Conservation (phyloP, 1,140 invertebrate species). For the Cylas formicarius region DNA sequence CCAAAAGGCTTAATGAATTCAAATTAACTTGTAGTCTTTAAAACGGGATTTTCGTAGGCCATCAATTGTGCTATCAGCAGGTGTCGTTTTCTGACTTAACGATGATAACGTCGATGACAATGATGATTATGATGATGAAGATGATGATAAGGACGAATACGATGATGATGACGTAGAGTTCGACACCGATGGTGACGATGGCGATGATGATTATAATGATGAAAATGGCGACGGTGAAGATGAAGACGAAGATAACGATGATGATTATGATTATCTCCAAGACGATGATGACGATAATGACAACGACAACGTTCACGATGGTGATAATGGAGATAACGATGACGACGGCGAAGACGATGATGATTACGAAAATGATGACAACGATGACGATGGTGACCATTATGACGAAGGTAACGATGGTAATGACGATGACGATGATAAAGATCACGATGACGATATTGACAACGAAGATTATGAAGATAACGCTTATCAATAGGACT, state of each 20-base stretch:
- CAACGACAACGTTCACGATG: neutral
- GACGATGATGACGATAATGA: neutral
- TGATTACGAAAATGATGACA: neutral
- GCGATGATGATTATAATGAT: no score
- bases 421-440: neutral
- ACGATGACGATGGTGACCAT: neutral
- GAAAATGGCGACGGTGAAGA: neutral
- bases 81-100: no score
- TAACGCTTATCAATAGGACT: neutral
- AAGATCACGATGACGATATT: neutral
- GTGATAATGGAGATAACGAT: neutral
- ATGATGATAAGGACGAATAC: no score
- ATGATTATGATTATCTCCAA: neutral
- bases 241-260: neutral
- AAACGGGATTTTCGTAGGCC: no score
- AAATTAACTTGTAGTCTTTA: no score
- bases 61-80: no score
- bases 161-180: no score
- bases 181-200: no score
- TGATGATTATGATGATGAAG: no score
- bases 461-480: neutral
- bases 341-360: neutral
- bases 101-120: no score
- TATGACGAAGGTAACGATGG: neutral
- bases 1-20: no score